Percentiles rank a stretch among this genome's conserved stretches.
Evolutionary conservation across 2,888 invertebrate species (phyloP).

Genomic region (Argynnis bischoffii): DNA sequence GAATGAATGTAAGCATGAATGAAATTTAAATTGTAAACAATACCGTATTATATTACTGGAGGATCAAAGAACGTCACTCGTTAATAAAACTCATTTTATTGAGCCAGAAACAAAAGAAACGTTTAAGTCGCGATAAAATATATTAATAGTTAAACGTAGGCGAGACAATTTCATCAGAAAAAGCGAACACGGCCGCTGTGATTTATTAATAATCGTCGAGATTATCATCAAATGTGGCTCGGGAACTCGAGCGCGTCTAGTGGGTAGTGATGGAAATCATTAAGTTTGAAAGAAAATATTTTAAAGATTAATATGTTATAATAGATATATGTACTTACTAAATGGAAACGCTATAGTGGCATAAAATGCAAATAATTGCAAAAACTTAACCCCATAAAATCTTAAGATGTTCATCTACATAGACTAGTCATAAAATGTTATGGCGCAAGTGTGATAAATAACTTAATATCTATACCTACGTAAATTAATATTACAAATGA

Average conservation of each 20-base stretch:
- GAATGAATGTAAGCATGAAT: constrained; percentile 27
- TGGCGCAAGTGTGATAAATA: background rate
- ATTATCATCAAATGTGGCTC: constrained; percentile 64
- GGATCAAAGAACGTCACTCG: constrained; percentile 44
- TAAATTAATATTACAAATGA: background rate
- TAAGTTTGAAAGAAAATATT: constrained; percentile 5
- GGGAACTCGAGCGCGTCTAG: constrained; percentile 15
- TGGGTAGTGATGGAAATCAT: constrained; percentile 23
- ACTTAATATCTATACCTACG: background rate
- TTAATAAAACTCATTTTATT: constrained; percentile 65
- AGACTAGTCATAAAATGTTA: too few relatives aligned
- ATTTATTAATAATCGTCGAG: constrained; percentile 70
- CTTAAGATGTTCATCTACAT: too few relatives aligned
- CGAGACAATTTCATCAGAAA: constrained; percentile 50
- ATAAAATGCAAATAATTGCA: too few relatives aligned
- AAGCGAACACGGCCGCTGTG: constrained; percentile 51
- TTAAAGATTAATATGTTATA: constrained; percentile 2
- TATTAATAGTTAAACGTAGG: constrained; percentile 71
- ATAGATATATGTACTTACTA: background rate
- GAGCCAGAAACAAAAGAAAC: constrained; percentile 68
- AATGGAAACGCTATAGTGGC: too few relatives aligned
- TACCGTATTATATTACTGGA: constrained; percentile 36
- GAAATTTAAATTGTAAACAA: constrained; percentile 36
- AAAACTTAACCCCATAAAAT: too few relatives aligned
- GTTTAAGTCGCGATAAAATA: constrained; percentile 70